phyloP scores from a whole-genome alignment of 1,140 invertebrate species.

The Trissolcus basalis region DNA sequence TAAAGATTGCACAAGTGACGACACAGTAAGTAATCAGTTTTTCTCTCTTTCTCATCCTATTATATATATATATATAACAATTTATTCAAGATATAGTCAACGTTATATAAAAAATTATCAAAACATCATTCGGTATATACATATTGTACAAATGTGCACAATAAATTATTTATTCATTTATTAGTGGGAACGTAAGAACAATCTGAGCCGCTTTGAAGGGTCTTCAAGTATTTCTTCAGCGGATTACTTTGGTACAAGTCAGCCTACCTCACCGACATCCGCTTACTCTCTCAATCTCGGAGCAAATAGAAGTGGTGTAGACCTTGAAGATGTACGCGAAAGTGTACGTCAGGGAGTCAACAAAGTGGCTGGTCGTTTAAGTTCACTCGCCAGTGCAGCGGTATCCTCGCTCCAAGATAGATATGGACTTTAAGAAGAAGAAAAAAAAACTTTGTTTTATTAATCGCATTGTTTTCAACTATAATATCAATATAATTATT shows the following conservation, averaged over 20 bases:
- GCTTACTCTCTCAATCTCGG: constrained; percentile 66
- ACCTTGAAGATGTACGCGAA: constrained; percentile 96
- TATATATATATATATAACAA: too few relatives aligned
- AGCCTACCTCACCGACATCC: constrained; percentile 65
- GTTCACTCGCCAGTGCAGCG: constrained; percentile 94
- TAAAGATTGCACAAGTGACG: constrained; percentile 80
- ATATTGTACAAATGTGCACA: background rate
- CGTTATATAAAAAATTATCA: background rate
- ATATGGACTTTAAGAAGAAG: constrained; percentile 69
- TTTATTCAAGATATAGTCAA: background rate
- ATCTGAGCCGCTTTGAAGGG: constrained; percentile 88
- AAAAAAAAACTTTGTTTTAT: constrained; percentile 4
- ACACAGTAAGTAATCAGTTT: constrained; percentile 80
- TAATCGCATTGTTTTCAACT: constrained; percentile 36
- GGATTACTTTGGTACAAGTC: constrained; percentile 91
- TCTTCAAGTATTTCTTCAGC: constrained; percentile 96
- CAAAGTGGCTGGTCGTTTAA: constrained; percentile 95
- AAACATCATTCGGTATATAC: background rate
- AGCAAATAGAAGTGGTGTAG: constrained; percentile 68
- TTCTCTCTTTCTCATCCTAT: too few relatives aligned
- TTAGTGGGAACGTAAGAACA: constrained; percentile 81
- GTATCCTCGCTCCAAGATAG: constrained; percentile 92
- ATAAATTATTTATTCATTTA: constrained; percentile 38
- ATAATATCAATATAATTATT: constrained; percentile 34
- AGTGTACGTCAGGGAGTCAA: constrained; percentile 96